phyloP scores from a whole-genome alignment of 2,888 invertebrate species.

The Pinctada fucata region DNA sequence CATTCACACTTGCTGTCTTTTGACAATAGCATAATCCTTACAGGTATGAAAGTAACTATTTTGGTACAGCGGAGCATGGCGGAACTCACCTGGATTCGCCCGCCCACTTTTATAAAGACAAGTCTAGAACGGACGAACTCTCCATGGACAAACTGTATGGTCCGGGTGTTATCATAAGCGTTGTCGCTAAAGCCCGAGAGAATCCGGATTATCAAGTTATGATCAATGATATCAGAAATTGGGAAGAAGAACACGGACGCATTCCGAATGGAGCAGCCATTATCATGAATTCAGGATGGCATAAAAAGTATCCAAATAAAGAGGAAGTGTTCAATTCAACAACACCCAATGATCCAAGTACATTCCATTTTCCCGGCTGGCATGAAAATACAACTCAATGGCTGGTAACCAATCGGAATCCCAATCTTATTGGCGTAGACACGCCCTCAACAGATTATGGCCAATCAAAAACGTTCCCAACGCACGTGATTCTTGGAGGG shows the following conservation, averaged over 20 bases:
- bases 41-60: conserved; percentile 79
- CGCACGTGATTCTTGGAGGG: conserved; percentile 79
- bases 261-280: conserved; percentile 77
- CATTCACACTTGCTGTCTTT: too few species aligned
- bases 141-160: conserved; percentile 77
- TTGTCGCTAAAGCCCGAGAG: conserved; percentile 48
- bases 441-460: conserved; percentile 83
- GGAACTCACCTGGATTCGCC: conserved; percentile 84
- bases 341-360: conserved; percentile 40
- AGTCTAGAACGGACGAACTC: conserved; percentile 80
- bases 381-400: conserved; percentile 82
- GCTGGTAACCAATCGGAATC: conserved; percentile 78
- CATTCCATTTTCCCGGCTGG: conserved; percentile 74
- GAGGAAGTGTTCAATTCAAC: conserved; percentile 52
- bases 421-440: conserved; percentile 83
- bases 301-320: conserved; percentile 69
- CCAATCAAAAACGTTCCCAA: conserved; percentile 77
- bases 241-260: conserved; percentile 76
- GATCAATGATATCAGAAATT: conserved; percentile 75
- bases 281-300: conserved; percentile 77
- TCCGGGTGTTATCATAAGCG: conserved; percentile 69
- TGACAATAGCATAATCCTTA: too few species aligned
- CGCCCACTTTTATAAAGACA: conserved; percentile 79
- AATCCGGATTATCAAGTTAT: conserved; percentile 62
- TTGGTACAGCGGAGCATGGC: conserved; percentile 81